A percentile compares a stretch with the other conserved stretches of the same genome.
Conservation (phyloP, 2,113 vertebrate genomes). For the Diphyllodes magnificus region DNA sequence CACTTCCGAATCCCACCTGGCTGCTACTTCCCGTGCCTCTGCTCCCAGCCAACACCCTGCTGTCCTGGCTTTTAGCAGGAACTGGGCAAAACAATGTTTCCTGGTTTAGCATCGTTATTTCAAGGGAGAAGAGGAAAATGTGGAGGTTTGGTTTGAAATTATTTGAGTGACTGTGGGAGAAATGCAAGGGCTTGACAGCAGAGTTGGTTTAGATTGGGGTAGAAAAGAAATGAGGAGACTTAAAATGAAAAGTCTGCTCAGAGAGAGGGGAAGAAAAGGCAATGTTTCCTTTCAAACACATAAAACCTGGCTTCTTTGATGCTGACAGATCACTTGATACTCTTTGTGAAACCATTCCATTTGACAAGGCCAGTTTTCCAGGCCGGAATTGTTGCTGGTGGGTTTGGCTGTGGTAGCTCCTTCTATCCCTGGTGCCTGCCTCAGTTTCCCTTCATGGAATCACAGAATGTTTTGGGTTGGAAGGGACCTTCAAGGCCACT, state of each 20-base stretch:
- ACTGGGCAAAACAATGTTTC: not conserved
- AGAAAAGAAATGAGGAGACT: not conserved
- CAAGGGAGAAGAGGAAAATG: not conserved
- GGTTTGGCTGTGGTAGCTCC: not conserved
- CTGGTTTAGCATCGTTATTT: not conserved
- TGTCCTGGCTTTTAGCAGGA: constrained; percentile 5
- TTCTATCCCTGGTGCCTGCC: not conserved
- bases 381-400: not conserved
- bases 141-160: not conserved
- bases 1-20: not conserved
- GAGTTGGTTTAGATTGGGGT: not conserved
- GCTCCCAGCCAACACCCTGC: not conserved
- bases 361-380: not conserved
- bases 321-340: not conserved
- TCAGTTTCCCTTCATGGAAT: not conserved
- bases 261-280: not conserved
- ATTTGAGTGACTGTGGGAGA: not conserved
- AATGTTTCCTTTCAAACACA: not conserved
- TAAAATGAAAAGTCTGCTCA: not conserved
- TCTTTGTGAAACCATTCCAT: not conserved
- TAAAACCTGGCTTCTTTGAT: not conserved
- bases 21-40: not conserved
- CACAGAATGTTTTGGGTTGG: not conserved
- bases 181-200: not conserved
- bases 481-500: not conserved